Conservation (phyloP, 2,797 vertebrate species). For the Thunnus albacares region DNA sequence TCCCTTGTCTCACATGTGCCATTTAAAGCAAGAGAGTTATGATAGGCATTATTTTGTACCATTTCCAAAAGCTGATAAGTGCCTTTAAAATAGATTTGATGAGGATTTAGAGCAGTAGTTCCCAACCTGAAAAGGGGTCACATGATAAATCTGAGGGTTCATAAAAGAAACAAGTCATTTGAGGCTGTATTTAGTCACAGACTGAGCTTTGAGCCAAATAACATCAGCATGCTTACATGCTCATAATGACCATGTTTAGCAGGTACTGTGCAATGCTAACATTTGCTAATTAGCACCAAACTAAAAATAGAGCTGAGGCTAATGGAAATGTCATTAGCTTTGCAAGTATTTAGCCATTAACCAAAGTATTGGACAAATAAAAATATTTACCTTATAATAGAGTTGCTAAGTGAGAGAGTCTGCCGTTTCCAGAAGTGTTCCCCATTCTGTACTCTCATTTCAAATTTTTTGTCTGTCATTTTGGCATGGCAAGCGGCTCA, state of each 20-base stretch:
- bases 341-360: too few species aligned
- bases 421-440: too few species aligned
- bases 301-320: too few species aligned
- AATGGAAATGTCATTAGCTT: too few species aligned
- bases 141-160: neutral
- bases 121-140: neutral
- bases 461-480: too few species aligned
- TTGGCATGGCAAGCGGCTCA: too few species aligned
- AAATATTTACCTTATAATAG: too few species aligned
- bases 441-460: too few species aligned
- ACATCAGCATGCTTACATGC: neutral
- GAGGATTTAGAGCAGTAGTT: neutral
- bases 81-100: constrained; percentile 30
- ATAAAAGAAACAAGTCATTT: neutral
- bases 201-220: neutral
- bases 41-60: neutral
- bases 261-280: neutral
- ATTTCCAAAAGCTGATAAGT: constrained; percentile 47
- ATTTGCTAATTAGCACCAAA: too few species aligned
- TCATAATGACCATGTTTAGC: neutral
- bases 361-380: too few species aligned
- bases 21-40: constrained; percentile 40
- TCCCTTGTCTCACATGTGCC: constrained; percentile 16
- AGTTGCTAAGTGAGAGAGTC: too few species aligned
- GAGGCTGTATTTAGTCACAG: neutral